Conservation (phyloP, 1,140 invertebrate genomes). For the Heliconius nattereri region DNA sequence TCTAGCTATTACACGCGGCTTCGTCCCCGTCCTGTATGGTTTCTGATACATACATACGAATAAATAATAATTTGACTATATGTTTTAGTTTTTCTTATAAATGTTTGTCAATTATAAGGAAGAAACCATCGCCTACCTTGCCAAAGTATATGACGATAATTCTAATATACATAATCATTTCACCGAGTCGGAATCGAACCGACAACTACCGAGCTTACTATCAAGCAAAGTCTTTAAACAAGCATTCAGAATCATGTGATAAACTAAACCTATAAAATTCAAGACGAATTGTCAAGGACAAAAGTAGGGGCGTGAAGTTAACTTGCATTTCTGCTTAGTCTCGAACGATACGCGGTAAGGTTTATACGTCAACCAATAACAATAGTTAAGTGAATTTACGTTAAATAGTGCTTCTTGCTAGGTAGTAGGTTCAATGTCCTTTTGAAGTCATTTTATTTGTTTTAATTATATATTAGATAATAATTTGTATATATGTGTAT, state of each 20-base stretch:
- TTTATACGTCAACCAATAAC: background rate
- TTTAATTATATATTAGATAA: conserved; percentile 8
- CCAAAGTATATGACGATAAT: no score
- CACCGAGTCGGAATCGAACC: background rate
- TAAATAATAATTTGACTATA: no score
- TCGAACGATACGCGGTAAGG: conserved; percentile 25
- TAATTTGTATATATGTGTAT: background rate
- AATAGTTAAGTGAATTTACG: background rate
- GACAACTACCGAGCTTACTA: no score
- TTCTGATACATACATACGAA: no score
- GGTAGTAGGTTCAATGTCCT: conserved; percentile 1
- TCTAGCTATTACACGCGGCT: no score
- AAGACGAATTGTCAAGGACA: conserved; percentile 12
- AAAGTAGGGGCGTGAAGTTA: conserved; percentile 6
- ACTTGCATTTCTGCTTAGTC: conserved; percentile 26
- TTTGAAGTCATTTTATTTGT: background rate
- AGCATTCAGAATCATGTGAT: background rate
- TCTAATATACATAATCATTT: no score
- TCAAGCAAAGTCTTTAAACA: no score
- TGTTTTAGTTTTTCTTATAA: background rate
- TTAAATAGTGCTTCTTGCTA: background rate
- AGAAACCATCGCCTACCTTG: background rate
- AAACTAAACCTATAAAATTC: background rate
- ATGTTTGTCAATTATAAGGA: background rate
- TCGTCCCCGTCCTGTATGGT: no score